A percentile compares a stretch with the other conserved stretches of the same genome.
phyloP scores from a whole-genome alignment of 1,140 invertebrate species.

The Adoxophyes honmai region DNA sequence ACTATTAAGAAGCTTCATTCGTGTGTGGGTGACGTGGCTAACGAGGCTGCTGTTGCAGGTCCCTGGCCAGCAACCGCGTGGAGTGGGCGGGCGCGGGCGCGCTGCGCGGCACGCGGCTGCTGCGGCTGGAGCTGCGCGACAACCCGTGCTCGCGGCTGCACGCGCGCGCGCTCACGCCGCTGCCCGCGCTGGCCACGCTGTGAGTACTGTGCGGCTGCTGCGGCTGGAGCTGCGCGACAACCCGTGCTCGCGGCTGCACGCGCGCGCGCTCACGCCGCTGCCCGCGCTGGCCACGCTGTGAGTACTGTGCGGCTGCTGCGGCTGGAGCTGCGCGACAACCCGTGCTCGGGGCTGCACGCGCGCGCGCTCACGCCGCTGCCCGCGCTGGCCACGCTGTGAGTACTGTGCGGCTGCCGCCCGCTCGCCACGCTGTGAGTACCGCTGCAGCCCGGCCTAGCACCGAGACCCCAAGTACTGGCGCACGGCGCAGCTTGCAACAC shows the following conservation, averaged over 20 bases:
- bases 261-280: slow-evolving; percentile 45
- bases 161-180: slow-evolving; percentile 41
- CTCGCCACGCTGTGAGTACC: slow-evolving; percentile 46
- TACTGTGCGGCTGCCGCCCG: slow-evolving; percentile 43
- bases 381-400: slow-evolving; percentile 55
- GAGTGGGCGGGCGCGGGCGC: slow-evolving; percentile 38
- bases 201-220: slow-evolving; percentile 44
- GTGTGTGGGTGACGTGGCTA: too few relatives aligned
- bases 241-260: slow-evolving; percentile 48
- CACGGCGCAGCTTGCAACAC: too few relatives aligned
- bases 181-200: slow-evolving; percentile 56
- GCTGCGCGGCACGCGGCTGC: slow-evolving; percentile 46
- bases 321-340: slow-evolving; percentile 62
- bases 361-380: slow-evolving; percentile 50
- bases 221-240: slow-evolving; percentile 62
- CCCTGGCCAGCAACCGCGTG: slow-evolving; percentile 52
- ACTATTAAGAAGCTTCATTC: too few relatives aligned
- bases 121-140: slow-evolving; percentile 57
- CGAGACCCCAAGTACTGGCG: too few relatives aligned
- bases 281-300: slow-evolving; percentile 56
- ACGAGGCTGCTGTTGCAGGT: too few relatives aligned
- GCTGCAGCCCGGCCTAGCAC: slow-evolving; percentile 50
- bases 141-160: slow-evolving; percentile 56
- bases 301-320: slow-evolving; percentile 45
- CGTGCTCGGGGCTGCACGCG: slow-evolving; percentile 44